Percentiles rank a stretch among this genome's conserved stretches.
These are phyloP conservation scores for Hippasteria phrygiana DNA, from an alignment of 53 echinoderm and acorn worm genomes.

Conservation along the genomic window DNA sequence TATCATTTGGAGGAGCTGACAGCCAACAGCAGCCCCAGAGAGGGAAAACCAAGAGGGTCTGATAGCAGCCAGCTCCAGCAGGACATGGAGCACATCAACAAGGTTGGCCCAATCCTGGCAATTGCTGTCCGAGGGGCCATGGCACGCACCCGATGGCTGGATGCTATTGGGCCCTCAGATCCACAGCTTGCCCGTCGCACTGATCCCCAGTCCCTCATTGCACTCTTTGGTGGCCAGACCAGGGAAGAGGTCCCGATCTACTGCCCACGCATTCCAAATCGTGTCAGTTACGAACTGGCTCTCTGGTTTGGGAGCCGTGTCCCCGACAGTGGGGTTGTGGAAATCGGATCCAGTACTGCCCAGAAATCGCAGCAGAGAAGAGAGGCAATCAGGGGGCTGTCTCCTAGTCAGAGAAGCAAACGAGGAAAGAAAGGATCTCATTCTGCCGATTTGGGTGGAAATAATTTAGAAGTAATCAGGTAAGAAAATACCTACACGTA, in stretches of 20 bases:
- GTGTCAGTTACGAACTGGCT: slow-evolving; percentile 88
- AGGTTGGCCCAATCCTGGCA: slow-evolving; percentile 73
- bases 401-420: slow-evolving; percentile 70
- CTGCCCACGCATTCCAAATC: slow-evolving; percentile 86
- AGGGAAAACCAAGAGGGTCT: background rate
- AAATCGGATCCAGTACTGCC: slow-evolving; percentile 37
- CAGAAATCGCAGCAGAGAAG: slow-evolving; percentile 22
- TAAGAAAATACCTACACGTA: slow-evolving; percentile 11
- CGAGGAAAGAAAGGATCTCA: slow-evolving; percentile 71
- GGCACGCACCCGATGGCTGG: slow-evolving; percentile 89
- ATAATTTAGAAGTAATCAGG: slow-evolving; percentile 58
- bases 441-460: slow-evolving; percentile 30
- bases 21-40: slow-evolving; percentile 8
- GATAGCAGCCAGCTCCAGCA: background rate
- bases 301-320: slow-evolving; percentile 96
- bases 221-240: slow-evolving; percentile 84
- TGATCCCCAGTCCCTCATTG: slow-evolving; percentile 90
- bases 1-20: slow-evolving; percentile 72
- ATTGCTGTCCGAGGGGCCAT: slow-evolving; percentile 78
- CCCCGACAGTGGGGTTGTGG: slow-evolving; percentile 75
- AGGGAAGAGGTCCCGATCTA: slow-evolving; percentile 87
- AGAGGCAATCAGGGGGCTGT: slow-evolving; percentile 40
- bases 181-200: slow-evolving; percentile 92
- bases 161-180: slow-evolving; percentile 91
- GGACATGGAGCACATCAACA: slow-evolving; percentile 52